phyloP scores from a whole-genome alignment of 2,888 invertebrate genomes.

The Pterostichus niger region DNA sequence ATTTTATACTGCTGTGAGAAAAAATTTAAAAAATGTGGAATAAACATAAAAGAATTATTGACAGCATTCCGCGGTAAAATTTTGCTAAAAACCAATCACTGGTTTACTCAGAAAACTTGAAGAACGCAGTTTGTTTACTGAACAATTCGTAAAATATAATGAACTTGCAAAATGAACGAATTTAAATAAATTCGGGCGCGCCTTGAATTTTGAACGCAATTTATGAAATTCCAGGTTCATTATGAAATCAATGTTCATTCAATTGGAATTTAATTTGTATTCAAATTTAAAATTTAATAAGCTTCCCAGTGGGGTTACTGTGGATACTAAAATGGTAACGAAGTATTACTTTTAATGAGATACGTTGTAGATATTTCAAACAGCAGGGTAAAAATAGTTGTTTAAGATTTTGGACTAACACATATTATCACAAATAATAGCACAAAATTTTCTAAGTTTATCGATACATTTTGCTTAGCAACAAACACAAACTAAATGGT shows the following conservation, averaged over 20 bases:
- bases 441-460: too few relatives aligned
- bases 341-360: constrained; percentile 27
- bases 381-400: too few relatives aligned
- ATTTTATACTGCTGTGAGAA: background rate
- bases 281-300: constrained; percentile 61
- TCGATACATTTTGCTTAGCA: too few relatives aligned
- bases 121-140: constrained; percentile 34
- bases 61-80: constrained; percentile 3
- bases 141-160: constrained; percentile 21
- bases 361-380: background rate
- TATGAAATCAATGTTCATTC: constrained; percentile 63
- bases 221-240: constrained; percentile 60
- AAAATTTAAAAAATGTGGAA: background rate
- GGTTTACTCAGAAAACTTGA: background rate
- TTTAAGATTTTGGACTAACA: too few relatives aligned
- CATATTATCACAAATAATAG: too few relatives aligned
- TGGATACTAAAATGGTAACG: constrained; percentile 36
- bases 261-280: constrained; percentile 62
- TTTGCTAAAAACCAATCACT: constrained; percentile 20
- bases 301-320: constrained; percentile 16
- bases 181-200: constrained; percentile 41
- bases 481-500: too few relatives aligned
- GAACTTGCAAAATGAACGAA: constrained; percentile 54
- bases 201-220: constrained; percentile 22
- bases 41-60: constrained; percentile 1